Percentiles rank a stretch among this genome's conserved stretches.
phyloP scores from a whole-genome alignment of 2,797 vertebrate species.

The Anabacerthia variegaticeps region DNA sequence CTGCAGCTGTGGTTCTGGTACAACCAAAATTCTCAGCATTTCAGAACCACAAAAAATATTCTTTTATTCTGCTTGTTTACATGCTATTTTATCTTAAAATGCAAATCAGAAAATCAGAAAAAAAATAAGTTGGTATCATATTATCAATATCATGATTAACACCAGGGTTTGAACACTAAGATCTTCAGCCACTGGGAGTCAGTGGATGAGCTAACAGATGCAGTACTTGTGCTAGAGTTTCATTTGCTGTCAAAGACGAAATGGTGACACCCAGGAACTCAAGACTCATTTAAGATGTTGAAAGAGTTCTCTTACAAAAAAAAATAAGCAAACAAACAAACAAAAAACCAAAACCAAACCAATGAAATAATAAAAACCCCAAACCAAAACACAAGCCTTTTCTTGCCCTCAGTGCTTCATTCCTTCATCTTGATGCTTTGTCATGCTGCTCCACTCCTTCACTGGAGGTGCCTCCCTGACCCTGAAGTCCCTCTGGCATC shows the following conservation, averaged over 20 bases:
- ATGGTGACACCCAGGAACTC: background rate
- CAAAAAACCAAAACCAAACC: background rate
- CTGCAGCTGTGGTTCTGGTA: background rate
- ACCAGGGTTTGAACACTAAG: background rate
- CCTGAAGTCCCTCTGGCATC: background rate
- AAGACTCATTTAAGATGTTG: background rate
- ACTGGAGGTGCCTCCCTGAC: background rate
- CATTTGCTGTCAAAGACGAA: background rate
- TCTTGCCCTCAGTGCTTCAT: background rate
- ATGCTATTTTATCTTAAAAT: background rate
- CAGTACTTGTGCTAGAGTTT: background rate
- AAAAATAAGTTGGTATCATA: background rate
- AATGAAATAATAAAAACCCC: background rate
- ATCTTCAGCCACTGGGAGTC: background rate
- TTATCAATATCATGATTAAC: background rate
- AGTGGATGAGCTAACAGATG: background rate
- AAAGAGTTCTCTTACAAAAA: background rate
- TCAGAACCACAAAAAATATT: background rate
- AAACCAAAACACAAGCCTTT: background rate
- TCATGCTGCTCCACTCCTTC: background rate
- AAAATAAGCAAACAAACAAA: background rate
- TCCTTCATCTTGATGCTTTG: background rate
- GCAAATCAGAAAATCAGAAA: background rate
- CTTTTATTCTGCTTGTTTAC: background rate
- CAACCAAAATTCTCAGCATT: background rate